Evolutionary conservation across 2,888 invertebrate genomes (phyloP).

Genomic region (Cordilura impudica): DNA sequence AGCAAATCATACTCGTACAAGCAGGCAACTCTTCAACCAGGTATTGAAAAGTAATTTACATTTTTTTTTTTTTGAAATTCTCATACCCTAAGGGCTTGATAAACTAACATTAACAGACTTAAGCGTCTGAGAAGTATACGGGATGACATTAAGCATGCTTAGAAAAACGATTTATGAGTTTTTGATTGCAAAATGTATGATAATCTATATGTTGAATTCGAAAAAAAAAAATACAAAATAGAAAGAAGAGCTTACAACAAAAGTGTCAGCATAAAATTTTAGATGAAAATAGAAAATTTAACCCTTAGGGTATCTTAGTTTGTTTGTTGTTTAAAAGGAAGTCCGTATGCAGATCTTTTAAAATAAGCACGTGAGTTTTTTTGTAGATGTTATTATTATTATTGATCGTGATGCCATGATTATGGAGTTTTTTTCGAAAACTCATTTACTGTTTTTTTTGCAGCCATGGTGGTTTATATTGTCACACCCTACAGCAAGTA

Average conservation of each 20-base stretch:
- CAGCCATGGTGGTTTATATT: conserved; percentile 44
- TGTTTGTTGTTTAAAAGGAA: conserved; percentile 1
- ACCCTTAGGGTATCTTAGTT: conserved; percentile 22
- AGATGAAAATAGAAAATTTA: conserved; percentile 30
- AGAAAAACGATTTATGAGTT: conserved; percentile 70
- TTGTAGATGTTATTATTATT: conserved; percentile 21
- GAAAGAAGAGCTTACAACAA: conserved; percentile 14
- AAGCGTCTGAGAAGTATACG: background rate
- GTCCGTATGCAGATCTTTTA: conserved; percentile 20
- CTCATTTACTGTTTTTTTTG: conserved; percentile 18
- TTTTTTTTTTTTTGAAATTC: conserved; percentile 42
- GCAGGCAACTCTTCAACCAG: conserved; percentile 9
- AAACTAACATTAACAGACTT: background rate
- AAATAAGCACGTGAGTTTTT: conserved; percentile 52
- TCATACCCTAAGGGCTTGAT: conserved; percentile 47
- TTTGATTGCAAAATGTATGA: conserved; percentile 68
- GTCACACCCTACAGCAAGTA: background rate
- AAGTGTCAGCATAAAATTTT: conserved; percentile 33
- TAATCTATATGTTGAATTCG: conserved; percentile 52
- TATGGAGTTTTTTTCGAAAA: conserved; percentile 49
- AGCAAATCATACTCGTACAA: background rate
- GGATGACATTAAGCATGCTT: conserved; percentile 56
- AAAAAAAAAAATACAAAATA: too few species aligned
- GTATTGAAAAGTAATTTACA: conserved; percentile 62
- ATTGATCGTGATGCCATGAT: conserved; percentile 58